phyloP scores from a whole-genome alignment of 2,888 invertebrate genomes.

The Xestia sexstrigata region DNA sequence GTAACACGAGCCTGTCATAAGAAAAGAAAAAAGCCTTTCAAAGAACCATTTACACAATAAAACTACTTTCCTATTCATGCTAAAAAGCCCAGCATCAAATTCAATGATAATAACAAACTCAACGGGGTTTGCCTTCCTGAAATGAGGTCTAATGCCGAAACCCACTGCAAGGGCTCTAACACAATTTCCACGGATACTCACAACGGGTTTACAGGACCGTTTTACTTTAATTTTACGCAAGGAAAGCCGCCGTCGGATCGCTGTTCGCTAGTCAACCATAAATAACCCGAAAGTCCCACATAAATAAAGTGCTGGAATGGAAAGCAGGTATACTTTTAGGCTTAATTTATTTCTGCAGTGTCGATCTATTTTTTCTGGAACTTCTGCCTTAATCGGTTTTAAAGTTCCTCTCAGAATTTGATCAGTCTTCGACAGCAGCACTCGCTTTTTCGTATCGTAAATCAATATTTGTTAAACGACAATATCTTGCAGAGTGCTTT shows the following conservation, averaged over 20 bases:
- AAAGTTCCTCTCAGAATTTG: neutral
- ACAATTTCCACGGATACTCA: constrained; percentile 47
- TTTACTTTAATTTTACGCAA: constrained; percentile 54
- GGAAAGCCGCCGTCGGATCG: constrained; percentile 16
- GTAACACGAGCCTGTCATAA: too few species aligned
- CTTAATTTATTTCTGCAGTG: constrained; percentile 38
- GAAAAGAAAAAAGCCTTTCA: too few species aligned
- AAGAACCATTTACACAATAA: neutral
- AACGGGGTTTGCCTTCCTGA: constrained; percentile 4
- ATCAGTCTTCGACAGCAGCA: neutral
- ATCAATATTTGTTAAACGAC: constrained; percentile 34
- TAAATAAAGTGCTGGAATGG: constrained; percentile 44
- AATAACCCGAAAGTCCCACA: constrained; percentile 48
- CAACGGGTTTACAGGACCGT: constrained; percentile 14
- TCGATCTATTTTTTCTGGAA: neutral
- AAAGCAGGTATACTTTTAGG: constrained; percentile 33
- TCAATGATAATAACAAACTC: constrained; percentile 21
- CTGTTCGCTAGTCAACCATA: constrained; percentile 46
- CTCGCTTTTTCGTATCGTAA: constrained; percentile 3
- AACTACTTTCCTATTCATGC: neutral
- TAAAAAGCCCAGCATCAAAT: neutral
- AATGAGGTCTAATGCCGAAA: constrained; percentile 28
- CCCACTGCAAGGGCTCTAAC: constrained; percentile 13
- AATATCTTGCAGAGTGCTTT: constrained; percentile 6
- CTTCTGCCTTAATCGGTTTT: constrained; percentile 1